A percentile compares a stretch with the other conserved stretches of the same genome.
phyloP scores from a whole-genome alignment of 2,888 invertebrate species.

The Julus scandinavius region DNA sequence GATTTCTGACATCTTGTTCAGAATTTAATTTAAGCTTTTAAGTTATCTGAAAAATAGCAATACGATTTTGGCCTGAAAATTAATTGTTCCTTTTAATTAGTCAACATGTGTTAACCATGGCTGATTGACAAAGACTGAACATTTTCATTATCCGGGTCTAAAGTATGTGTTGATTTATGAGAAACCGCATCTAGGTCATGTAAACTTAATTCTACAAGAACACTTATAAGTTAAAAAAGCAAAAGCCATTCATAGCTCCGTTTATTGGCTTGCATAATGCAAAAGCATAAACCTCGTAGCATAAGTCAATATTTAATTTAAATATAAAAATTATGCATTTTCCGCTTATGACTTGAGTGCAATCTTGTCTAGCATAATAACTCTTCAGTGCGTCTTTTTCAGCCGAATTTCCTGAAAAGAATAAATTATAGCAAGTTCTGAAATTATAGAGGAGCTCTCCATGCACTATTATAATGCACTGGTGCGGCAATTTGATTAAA shows the following conservation, averaged over 20 bases:
- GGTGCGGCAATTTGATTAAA: no score
- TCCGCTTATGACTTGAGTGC: background rate
- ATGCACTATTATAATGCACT: background rate
- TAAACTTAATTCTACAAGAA: background rate
- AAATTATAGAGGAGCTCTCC: background rate
- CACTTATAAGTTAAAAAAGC: background rate
- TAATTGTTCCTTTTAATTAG: no score
- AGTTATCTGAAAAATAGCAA: no score
- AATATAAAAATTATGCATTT: background rate
- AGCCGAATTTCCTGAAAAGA: background rate
- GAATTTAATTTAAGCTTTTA: no score
- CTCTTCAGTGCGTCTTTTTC: background rate
- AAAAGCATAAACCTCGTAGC: background rate
- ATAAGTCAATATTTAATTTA: constrained; percentile 27
- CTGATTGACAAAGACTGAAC: no score
- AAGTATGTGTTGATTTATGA: background rate
- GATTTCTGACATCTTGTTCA: no score
- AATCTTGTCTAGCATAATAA: background rate
- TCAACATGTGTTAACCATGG: no score
- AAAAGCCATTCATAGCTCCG: background rate
- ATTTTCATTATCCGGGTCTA: background rate
- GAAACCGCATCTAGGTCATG: background rate
- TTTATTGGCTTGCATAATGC: constrained; percentile 1
- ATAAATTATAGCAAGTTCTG: background rate
- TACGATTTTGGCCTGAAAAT: no score